Evolutionary conservation across 35 echinoderm and acorn worm genomes (phyloP).

Genomic region (Chiridota heheva): DNA sequence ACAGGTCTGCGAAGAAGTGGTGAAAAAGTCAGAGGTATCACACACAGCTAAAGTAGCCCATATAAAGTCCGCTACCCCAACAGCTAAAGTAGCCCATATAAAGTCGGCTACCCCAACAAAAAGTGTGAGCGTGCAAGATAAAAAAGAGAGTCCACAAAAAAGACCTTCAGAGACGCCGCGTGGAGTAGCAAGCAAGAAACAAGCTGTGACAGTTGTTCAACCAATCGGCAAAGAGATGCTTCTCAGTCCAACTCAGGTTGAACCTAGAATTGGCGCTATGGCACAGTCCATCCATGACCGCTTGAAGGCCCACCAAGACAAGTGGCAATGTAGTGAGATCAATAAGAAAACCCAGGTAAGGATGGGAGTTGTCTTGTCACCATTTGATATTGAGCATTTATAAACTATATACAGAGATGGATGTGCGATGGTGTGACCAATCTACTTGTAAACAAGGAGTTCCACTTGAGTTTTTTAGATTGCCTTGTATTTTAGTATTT

Average conservation of each 20-base stretch:
- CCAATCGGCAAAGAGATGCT: not conserved
- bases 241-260: slow-evolving; percentile 43
- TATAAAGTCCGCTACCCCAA: no score
- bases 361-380: not conserved
- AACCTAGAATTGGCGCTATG: slow-evolving; percentile 75
- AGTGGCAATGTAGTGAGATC: slow-evolving; percentile 95
- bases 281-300: slow-evolving; percentile 79
- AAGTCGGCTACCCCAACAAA: not conserved
- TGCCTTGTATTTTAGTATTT: no score
- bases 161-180: slow-evolving; percentile 24
- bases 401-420: no score
- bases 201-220: not conserved
- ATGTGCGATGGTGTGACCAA: no score
- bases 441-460: no score
- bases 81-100: no score
- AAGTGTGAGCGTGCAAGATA: not conserved
- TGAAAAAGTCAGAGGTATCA: no score
- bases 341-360: slow-evolving; percentile 91
- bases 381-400: no score
- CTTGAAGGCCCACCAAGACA: slow-evolving; percentile 75
- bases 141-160: slow-evolving; percentile 15
- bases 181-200: slow-evolving; percentile 20
- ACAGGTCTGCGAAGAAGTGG: no score
- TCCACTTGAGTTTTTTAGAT: no score
- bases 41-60: no score